phyloP scores from a whole-genome alignment of 1,140 invertebrate genomes.

The Psilanteris sp. region DNA sequence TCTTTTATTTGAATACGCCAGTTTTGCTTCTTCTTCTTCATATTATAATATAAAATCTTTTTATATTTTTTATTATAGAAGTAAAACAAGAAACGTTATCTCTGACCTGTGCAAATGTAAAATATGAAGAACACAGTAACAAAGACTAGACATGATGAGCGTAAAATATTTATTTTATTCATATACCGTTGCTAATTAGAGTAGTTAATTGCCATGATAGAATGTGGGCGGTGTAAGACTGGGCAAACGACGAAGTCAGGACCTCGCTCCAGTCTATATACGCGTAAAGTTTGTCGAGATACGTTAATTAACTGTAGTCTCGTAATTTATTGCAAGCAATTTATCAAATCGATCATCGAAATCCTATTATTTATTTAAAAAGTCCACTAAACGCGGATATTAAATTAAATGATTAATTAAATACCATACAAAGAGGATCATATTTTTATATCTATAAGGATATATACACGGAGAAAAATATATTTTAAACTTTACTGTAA shows the following conservation, averaged over 20 bases:
- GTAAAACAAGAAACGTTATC: slow-evolving; percentile 41
- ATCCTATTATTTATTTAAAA: slow-evolving; percentile 41
- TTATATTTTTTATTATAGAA: slow-evolving; percentile 31
- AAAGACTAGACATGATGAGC: slow-evolving; percentile 50
- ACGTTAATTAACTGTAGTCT: slow-evolving; percentile 57
- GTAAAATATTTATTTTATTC: slow-evolving; percentile 62
- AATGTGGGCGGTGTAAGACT: slow-evolving; percentile 57
- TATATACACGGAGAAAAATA: too few relatives aligned
- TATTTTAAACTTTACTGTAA: too few relatives aligned
- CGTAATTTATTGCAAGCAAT: slow-evolving; percentile 47
- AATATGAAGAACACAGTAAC: slow-evolving; percentile 46
- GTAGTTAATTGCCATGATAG: slow-evolving; percentile 62
- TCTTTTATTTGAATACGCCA: slow-evolving; percentile 41
- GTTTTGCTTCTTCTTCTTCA: slow-evolving; percentile 23
- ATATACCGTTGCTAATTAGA: slow-evolving; percentile 59
- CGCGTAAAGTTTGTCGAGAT: slow-evolving; percentile 56
- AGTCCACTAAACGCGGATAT: slow-evolving; percentile 8
- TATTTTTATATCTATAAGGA: too few relatives aligned
- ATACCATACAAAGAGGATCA: too few relatives aligned
- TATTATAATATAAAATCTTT: slow-evolving; percentile 38
- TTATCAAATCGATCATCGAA: slow-evolving; percentile 45
- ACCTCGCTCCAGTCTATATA: slow-evolving; percentile 58
- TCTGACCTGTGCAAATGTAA: slow-evolving; percentile 39
- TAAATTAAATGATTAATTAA: slow-evolving; percentile 12
- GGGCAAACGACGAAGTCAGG: slow-evolving; percentile 56